Base-by-base conservation (phyloP, 2,797 vertebrate species). In the Oreochromis grahami region DNA sequence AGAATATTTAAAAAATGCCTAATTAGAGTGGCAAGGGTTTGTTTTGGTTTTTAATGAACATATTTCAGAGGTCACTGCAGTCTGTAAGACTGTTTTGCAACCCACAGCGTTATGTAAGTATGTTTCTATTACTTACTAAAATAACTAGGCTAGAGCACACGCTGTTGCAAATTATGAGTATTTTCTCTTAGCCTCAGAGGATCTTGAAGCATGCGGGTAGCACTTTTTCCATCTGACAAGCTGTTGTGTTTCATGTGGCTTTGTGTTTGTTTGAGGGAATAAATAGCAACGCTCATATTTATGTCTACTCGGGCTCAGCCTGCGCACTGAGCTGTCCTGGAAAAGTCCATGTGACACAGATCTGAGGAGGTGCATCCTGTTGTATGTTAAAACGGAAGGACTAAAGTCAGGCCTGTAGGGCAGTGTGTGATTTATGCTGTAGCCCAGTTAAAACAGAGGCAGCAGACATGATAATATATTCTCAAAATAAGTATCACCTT, bases 221-320 rank as follows among this genome's bases (percentile, higher is more conserved):
- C 80, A 65, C 53, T 87, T 88, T 82, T 82, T 38, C 48, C 48
- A 88, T 88, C 84, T 77, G 85, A 87, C 88, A 93, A 85, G 91
- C 68, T 89, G 92, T 32, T 83, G 68, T 81, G 79, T 89, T 91
- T 93, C 58, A 83, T 91, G 90, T 89, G 91, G 89, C 74, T 92
- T 91, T 77, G 84, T 84, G 84, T 5, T 63, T 51, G 80, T 78
- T 80, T 17, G 78, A 84, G 83, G 81, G 87, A 90, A 86, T 87
- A 92, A 88, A 93, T 68, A 92, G 90, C 81, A 84, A 91, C 86
- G 84, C 91, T 92, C 86, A 87, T 94, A 90, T 92, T 94, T 92
- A 83, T 88, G 91, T 91, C 91, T 94, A 87, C 80, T 81, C 79
- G 82, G 51, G 84, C 87, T 87, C 90, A 87, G 91, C 81, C 91